Evolutionary conservation across 2,888 invertebrate species (phyloP), one percentile per base, ranked within the genome.

Genomic region (Lasioglossum calceatum): DNA sequence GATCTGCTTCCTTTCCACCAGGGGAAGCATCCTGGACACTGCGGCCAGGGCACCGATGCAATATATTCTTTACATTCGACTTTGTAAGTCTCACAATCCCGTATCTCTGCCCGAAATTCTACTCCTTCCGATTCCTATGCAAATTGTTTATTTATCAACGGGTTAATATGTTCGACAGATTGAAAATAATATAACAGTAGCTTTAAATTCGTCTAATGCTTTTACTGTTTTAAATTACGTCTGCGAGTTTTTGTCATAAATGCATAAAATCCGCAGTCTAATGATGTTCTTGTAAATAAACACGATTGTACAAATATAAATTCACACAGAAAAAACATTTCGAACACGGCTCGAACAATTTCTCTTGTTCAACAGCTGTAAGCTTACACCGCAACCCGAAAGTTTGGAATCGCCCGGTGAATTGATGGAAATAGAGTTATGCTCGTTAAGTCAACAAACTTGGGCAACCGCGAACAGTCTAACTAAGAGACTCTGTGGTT

Each of bases 21-120:
- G 97, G 88, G 98, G 98, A 84, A 97, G 97, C 93, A 98, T 98
- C 92, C 96, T 98, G 92, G 97, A 98, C 93, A 97, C 97, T n/a
- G 96, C 96, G 70, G 97, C 97, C 19, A 96, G 98, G 83, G 96
- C 97, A 90, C 96, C 97, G 89, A 97, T 98, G 96, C 97, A 97
- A 95, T 97, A 97, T 94, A 96, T 98, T 92, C 97, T 98, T 92
- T 98, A 98, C 95, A 95, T 97, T 90, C 96, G 98, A 94, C 96
- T 98, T 91, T 96, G 98, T 98, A 95, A 96, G 96, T 84, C 2
- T 19, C n/a, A 19, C 42, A 23, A 19, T 54, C 19, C 12, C 58
- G 4, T 58, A n/a, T 58, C n/a, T 10, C n/a, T n/a, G n/a, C 1
- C 58, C 10, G n/a, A n/a, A 42, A 58, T n/a, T 58, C 58, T 2